These are phyloP conservation scores for Apus apus DNA, from an alignment of 2,113 vertebrate species.

Conservation along the genomic window DNA sequence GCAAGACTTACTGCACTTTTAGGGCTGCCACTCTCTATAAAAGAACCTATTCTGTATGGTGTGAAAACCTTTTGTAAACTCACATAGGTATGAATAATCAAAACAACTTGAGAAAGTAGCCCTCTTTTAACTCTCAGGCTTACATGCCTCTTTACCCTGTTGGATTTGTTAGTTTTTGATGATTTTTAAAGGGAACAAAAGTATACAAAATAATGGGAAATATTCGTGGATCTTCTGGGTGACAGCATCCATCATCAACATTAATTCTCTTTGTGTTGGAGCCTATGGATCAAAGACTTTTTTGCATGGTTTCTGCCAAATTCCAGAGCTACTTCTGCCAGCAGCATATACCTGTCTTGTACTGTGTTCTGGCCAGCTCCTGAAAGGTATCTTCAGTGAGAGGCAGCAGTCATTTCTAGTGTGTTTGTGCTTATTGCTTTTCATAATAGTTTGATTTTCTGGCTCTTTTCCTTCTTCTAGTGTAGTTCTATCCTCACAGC, in stretches of 20 bases:
- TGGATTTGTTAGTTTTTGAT: background rate
- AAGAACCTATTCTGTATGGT: background rate
- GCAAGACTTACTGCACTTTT: background rate
- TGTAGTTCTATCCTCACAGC: background rate
- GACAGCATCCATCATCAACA: background rate
- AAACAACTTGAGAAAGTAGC: background rate
- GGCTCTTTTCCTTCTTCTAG: background rate
- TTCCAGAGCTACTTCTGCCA: background rate
- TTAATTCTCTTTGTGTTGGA: background rate
- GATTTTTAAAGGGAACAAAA: background rate
- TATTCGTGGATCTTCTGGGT: background rate
- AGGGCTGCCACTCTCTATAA: background rate
- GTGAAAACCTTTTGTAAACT: background rate
- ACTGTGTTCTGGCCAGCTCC: background rate
- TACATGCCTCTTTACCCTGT: background rate
- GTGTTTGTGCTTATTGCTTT: background rate
- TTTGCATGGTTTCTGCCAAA: background rate
- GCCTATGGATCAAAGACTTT: background rate
- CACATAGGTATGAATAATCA: background rate
- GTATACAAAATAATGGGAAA: background rate
- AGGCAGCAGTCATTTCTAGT: background rate
- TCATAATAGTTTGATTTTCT: background rate
- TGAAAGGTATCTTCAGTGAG: background rate
- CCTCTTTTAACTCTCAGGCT: background rate
- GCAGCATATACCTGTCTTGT: accelerated